Conservation (phyloP, 2,888 invertebrate species). For the Aporophyla lueneburgensis region DNA sequence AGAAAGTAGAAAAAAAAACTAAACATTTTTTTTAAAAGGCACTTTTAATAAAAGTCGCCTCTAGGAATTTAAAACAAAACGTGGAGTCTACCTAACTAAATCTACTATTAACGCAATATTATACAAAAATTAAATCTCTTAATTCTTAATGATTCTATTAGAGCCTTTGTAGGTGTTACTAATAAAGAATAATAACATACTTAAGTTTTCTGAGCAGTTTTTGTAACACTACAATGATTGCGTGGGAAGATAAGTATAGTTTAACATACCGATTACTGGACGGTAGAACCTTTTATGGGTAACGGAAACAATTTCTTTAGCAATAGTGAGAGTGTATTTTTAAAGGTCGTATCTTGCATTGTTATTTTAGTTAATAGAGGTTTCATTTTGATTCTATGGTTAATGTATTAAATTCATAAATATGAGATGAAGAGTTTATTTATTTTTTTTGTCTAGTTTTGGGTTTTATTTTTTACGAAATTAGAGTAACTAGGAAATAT, state of each 20-base stretch:
- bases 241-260: constrained; percentile 62
- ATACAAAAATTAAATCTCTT: constrained; percentile 29
- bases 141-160: constrained; percentile 50
- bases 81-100: constrained; percentile 30
- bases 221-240: constrained; percentile 40
- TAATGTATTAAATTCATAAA: background rate
- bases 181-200: constrained; percentile 72
- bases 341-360: background rate
- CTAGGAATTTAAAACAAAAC: constrained; percentile 11
- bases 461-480: background rate
- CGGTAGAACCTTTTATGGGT: constrained; percentile 21
- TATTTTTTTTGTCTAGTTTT: background rate
- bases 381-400: background rate
- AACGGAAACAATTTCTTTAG: constrained; percentile 30
- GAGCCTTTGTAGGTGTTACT: constrained; percentile 71
- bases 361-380: background rate
- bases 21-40: background rate
- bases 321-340: constrained; percentile 22
- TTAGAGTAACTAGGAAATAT: background rate
- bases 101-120: constrained; percentile 22
- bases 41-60: constrained; percentile 15
- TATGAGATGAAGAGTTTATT: background rate
- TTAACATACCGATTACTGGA: constrained; percentile 14
- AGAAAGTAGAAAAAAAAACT: background rate
- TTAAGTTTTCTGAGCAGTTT: constrained; percentile 34